Evolutionary conservation across 1,140 invertebrate genomes (phyloP), one percentile per base, ranked within the genome.

Genomic region (Listronotus bonariensis): DNA sequence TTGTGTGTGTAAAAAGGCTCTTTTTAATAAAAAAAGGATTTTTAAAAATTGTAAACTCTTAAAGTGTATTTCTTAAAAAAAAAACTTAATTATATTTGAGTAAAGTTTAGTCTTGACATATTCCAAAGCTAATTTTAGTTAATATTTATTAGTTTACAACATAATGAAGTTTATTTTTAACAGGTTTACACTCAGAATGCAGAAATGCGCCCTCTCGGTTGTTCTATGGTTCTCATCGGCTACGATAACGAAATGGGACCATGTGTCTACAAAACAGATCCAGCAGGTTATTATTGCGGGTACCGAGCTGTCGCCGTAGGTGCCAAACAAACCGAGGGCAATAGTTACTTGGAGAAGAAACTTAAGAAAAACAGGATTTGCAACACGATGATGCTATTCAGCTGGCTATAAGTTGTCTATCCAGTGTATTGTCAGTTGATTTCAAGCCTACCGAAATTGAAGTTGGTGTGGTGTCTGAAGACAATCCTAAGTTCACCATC

Each of bases 131-230:
- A n/a, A n/a, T n/a, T n/a, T n/a, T n/a, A n/a, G n/a, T n/a, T n/a
- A n/a, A n/a, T n/a, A n/a, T n/a, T n/a, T n/a, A n/a, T n/a, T n/a
- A n/a, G n/a, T n/a, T n/a, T n/a, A n/a, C n/a, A n/a, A n/a, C n/a
- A n/a, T n/a, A n/a, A n/a, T n/a, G n/a, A n/a, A n/a, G n/a, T n/a
- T n/a, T n/a, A n/a, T n/a, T n/a, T n/a, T n/a, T n/a, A n/a, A n/a
- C 51, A 70, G 51, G 95, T 99, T 2, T 99, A 99, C 80, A 99
- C 98, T 1, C 98, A 99, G 81, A 99, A 98, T 84, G 98, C 98
- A 49, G 97, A 99, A 82, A 99, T 99, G 96, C 86, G 98, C 70
- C 98, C 97, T 1, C 85, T 99, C 3, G 98, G 97, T 11, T 98
- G 96, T 82, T 95, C 95, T 85, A 98, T 99, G 96, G 92, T 99